Evolutionary conservation across 2,888 invertebrate genomes (phyloP), one percentile per base, ranked within the genome.

Genomic region (Trachelus stipa): DNA sequence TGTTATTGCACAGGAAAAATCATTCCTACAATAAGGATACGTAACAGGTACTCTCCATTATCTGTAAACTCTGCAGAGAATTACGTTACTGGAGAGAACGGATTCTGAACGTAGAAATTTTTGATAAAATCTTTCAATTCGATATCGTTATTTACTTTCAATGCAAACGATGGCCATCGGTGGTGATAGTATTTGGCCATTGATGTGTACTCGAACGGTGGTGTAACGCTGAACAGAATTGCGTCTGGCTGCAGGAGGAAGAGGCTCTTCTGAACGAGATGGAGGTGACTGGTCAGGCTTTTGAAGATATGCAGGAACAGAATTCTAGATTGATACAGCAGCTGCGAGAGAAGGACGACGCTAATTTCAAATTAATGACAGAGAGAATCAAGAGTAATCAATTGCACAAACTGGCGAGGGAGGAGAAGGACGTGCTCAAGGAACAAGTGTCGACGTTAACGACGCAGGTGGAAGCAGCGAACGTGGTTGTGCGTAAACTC

Each of bases 281-380:
- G 98, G 99, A 99, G 91, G 98, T 98, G 4, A 99, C 99, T 0
- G 99, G 99, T 0, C 99, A 99, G 91, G 99, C 99, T 1, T 98
- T 98, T 90, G 99, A 99, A 91, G 99, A 99, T 89, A 98, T 99
- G 98, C 99, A 99, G 92, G 99, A 99, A 88, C 99, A 99, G 92
- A 99, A 99, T 92, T 97, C 98, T 0, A 93, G 98, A 68, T 94
- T 99, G 33, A 96, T 99, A 76, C 98, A 99, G 86, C 99, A 99
- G 91, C 92, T 99, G 79, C 93, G 98, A 3, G 99, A 99, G 91
- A 99, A 99, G 87, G 98, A 98, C 88, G 99, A 99, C 90, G 98
- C 99, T 6, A 99, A 99, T 92, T 98, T 99, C 91, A 99, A 99
- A 92, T 94, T 99, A 9, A 99, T 99, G 98, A 98, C 98, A 0